Conservation (phyloP, 2,113 vertebrate genomes). For the Plectropomus leopardus region DNA sequence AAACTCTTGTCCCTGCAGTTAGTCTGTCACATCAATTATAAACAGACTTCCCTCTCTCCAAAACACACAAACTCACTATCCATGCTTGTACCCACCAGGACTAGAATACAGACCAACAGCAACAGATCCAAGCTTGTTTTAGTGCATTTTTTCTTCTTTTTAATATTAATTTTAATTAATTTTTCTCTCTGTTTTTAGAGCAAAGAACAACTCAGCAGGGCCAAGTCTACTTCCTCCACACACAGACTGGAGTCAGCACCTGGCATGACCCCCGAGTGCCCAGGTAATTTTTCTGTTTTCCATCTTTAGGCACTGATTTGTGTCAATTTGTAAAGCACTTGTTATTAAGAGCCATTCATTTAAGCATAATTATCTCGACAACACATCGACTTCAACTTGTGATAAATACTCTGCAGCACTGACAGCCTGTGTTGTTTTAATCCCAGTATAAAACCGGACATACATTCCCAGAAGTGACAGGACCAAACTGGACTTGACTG, state of each 20-base stretch:
- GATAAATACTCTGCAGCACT: background rate
- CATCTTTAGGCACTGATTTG: background rate
- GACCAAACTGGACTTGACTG: slow-evolving; percentile 35
- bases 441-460: slow-evolving; percentile 20
- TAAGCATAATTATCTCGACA: background rate
- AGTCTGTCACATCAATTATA: slow-evolving; percentile 66
- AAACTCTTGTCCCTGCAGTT: slow-evolving; percentile 56
- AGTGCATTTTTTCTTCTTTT: slow-evolving; percentile 14
- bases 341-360: background rate
- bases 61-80: slow-evolving; percentile 38
- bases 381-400: background rate
- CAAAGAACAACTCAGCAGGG: slow-evolving; percentile 98
- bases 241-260: slow-evolving; percentile 97
- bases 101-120: slow-evolving; percentile 9
- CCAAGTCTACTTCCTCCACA: slow-evolving; percentile 97
- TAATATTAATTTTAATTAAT: background rate
- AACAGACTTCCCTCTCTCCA: slow-evolving; percentile 51
- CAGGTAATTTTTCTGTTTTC: slow-evolving; percentile 81
- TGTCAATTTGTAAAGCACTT: background rate
- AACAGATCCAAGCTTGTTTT: slow-evolving; percentile 9
- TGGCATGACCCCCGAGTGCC: slow-evolving; percentile 97
- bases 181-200: slow-evolving; percentile 83
- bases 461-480: slow-evolving; percentile 15
- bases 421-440: slow-evolving; percentile 15
- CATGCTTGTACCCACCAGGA: slow-evolving; percentile 38